Conservation (phyloP, 2,113 vertebrate species). For the Martes martes region DNA sequence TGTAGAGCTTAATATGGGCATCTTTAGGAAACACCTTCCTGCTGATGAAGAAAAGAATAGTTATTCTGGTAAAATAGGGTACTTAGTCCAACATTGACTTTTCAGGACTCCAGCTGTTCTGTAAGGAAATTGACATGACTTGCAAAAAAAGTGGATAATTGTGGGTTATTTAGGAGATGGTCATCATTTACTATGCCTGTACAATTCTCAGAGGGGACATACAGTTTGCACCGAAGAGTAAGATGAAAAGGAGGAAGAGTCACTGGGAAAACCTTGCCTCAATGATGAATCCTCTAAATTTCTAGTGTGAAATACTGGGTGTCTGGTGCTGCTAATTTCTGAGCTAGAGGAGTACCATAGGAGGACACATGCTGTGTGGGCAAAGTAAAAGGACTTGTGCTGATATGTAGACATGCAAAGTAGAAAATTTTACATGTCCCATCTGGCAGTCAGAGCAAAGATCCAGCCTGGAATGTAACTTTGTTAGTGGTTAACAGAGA, state of each 20-base stretch:
- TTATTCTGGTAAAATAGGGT: background rate
- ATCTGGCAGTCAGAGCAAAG: background rate
- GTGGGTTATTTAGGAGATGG: background rate
- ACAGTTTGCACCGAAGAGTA: background rate
- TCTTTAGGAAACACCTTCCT: background rate
- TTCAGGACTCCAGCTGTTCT: background rate
- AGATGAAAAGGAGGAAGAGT: background rate
- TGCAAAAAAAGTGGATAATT: background rate
- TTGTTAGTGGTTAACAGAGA: background rate
- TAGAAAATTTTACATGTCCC: background rate
- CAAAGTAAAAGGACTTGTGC: background rate
- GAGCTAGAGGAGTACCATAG: background rate
- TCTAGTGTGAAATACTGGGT: background rate
- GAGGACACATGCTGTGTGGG: background rate
- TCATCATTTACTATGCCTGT: background rate
- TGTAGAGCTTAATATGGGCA: background rate
- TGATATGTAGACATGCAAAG: background rate
- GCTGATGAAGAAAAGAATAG: background rate
- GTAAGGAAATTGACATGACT: background rate
- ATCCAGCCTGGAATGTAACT: background rate
- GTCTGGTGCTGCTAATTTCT: background rate
- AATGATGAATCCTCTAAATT: background rate
- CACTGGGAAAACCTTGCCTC: background rate
- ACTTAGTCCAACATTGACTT: background rate
- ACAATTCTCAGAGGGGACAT: background rate